Evolutionary conservation across 2,888 invertebrate genomes (phyloP), one percentile per base, ranked within the genome.

Genomic region (Pterostichus madidus): DNA sequence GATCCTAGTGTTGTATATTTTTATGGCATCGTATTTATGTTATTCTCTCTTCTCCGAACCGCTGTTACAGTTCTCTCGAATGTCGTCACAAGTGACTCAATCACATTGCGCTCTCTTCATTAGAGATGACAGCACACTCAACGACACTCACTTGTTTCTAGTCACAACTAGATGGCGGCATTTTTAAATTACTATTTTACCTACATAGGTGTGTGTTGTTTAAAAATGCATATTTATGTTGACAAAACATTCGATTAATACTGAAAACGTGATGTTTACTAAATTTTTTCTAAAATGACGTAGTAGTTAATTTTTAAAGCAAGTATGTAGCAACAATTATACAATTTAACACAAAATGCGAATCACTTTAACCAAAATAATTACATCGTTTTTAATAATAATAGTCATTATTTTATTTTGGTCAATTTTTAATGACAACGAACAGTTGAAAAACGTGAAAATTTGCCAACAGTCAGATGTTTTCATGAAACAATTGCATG

Each of bases 401-500:
- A 84, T 85, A 24, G 71, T 86, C 6, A 52, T 87, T 13, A 73
- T 87, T 6, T 84, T 87, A 11, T 84, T 86, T 44, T 88, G 87
- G 87, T 84, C 86, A 31, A 77, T 88, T 11, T 77, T 87, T 32
- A 84, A 83, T n/a, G 86, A 87, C 56, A 71, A 53, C 13, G 56
- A 75, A 13, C 59, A 75, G 7, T 6, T 2, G 10, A 46, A 75
- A 75, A 46, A 11, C 79, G 87, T 87, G n/a, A 86, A 87, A 77
- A 87, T 87, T 53, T 88, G 88, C 84, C 86, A 88, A 84, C 87
- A 87, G 84, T 87, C 88, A 35, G 88, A 87, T 76, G 85, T 85
- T 76, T 88, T 88, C 84, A 86, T 87, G 84, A 86, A 88, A 10
- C 86, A 88, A 39, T 85, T 89, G 68, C 87, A 88, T 84, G 85